These are phyloP conservation scores for Acomys russatus DNA, from an alignment of 2,797 vertebrate species.

Conservation along the genomic window DNA sequence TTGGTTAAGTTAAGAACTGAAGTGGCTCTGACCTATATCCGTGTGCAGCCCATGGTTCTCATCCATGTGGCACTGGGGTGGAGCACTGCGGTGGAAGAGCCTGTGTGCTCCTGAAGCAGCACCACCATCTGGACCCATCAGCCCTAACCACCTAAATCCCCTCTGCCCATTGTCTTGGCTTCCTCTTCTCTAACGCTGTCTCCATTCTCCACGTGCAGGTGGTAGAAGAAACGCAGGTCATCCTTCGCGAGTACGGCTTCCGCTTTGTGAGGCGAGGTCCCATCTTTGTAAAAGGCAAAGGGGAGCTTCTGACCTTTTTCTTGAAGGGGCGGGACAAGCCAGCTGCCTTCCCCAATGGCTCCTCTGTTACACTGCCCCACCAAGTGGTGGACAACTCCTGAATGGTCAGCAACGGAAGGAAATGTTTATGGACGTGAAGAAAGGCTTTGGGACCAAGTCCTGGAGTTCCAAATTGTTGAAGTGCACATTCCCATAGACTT, in stretches of 20 bases:
- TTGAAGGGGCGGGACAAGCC: constrained; percentile 96
- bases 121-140: fast-evolving
- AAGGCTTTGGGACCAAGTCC: constrained; percentile 60
- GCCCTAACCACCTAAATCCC: neutral
- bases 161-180: neutral
- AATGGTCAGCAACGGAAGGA: constrained; percentile 60
- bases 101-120: fast-evolving
- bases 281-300: constrained; percentile 97
- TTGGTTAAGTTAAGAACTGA: neutral
- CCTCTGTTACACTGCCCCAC: constrained; percentile 93
- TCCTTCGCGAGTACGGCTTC: constrained; percentile 96
- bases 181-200: neutral
- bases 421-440: neutral
- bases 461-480: neutral
- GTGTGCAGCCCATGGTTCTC: neutral
- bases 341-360: constrained; percentile 88
- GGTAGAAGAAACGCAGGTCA: constrained; percentile 95
- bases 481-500: constrained; percentile 72
- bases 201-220: constrained; percentile 89
- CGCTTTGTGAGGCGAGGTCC: constrained; percentile 95
- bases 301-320: constrained; percentile 97
- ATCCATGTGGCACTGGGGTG: too few species aligned
- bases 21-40: neutral
- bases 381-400: constrained; percentile 96
- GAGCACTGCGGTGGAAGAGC: neutral